These are phyloP conservation scores for Vimba vimba DNA, from an alignment of 2,113 vertebrate species.

Conservation along the genomic window DNA sequence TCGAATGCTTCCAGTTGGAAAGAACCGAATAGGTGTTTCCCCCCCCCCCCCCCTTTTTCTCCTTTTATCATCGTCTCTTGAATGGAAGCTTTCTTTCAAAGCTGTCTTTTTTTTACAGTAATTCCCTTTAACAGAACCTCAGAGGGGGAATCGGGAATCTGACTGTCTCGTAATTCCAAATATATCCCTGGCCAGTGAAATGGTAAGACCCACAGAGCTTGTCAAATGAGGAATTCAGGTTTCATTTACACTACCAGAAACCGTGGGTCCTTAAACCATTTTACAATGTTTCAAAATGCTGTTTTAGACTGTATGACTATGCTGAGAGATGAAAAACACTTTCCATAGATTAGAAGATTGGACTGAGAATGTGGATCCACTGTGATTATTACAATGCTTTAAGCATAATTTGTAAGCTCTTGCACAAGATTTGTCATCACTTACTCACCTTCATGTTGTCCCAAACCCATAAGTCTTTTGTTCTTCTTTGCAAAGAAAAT, in stretches of 20 bases:
- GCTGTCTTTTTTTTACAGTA: conserved; percentile 72
- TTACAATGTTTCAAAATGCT: background rate
- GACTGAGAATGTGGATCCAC: background rate
- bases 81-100: conserved; percentile 71
- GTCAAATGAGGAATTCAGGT: background rate
- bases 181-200: conserved; percentile 35
- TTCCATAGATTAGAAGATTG: background rate
- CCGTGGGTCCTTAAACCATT: background rate
- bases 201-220: background rate
- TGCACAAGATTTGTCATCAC: background rate
- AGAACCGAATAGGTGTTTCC: conserved; percentile 49
- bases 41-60: background rate
- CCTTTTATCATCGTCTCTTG: conserved; percentile 59
- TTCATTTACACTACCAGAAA: background rate
- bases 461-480: background rate
- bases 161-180: conserved; percentile 49
- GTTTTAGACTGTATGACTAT: background rate
- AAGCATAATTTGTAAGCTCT: background rate
- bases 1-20: conserved; percentile 76
- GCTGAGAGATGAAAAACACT: background rate
- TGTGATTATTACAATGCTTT: background rate
- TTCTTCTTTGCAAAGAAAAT: background rate
- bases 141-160: conserved; percentile 44
- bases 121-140: conserved; percentile 65
- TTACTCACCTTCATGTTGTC: background rate